Evolutionary conservation across 2,888 invertebrate species (phyloP).

Genomic region (Cabera pusaria): DNA sequence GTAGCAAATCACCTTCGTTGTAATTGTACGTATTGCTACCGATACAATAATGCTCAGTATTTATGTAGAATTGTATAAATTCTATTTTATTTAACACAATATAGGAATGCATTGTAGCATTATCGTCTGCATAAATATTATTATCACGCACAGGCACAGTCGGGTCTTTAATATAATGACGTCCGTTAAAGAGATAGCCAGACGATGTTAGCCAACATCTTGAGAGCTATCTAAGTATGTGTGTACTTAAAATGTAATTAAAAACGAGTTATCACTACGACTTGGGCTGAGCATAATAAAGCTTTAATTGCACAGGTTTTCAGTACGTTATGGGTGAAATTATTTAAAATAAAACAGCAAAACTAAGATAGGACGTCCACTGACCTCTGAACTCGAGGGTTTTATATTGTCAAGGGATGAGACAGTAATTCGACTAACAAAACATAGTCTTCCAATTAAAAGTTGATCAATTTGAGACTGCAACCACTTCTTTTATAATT

Average conservation of each 20-base stretch:
- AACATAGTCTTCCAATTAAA: too few relatives aligned
- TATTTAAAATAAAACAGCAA: slow-evolving; percentile 45
- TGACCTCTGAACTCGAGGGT: slow-evolving; percentile 25
- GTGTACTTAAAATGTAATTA: slow-evolving; percentile 66
- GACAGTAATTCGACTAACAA: too few relatives aligned
- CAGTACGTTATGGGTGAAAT: slow-evolving; percentile 42
- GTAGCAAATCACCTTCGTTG: slow-evolving; percentile 1
- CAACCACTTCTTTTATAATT: too few relatives aligned
- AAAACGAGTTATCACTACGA: slow-evolving; percentile 61
- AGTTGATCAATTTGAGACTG: too few relatives aligned
- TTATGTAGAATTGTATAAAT: too few relatives aligned
- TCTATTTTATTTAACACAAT: too few relatives aligned
- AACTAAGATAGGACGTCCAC: slow-evolving; percentile 24
- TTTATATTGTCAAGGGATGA: too few relatives aligned
- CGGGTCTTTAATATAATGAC: slow-evolving; percentile 44
- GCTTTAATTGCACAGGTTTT: slow-evolving; percentile 60
- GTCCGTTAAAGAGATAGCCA: slow-evolving; percentile 43
- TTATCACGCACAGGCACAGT: slow-evolving; percentile 30
- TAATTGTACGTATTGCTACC: slow-evolving; percentile 2
- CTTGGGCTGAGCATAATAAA: slow-evolving; percentile 56
- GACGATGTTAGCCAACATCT: slow-evolving; percentile 42
- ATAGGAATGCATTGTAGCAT: slow-evolving; percentile 16
- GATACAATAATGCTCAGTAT: too few relatives aligned
- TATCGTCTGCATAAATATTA: slow-evolving; percentile 33
- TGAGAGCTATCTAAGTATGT: slow-evolving; percentile 49